These are phyloP conservation scores for Drosophila littoralis DNA, from an alignment of 1,140 invertebrate species.

Conservation along the genomic window DNA sequence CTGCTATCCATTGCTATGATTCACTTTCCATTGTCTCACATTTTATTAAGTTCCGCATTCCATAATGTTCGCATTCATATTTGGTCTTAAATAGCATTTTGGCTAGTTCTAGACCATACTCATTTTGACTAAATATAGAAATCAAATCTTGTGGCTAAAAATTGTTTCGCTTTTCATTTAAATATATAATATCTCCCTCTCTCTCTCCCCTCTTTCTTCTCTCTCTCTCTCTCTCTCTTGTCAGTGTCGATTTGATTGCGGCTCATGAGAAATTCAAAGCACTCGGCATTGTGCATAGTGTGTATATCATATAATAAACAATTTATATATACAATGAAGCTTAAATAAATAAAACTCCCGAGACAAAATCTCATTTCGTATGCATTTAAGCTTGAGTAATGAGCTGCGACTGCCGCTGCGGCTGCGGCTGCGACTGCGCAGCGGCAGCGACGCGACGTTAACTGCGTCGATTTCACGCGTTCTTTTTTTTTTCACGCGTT, in stretches of 20 bases:
- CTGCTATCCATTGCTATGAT: background rate
- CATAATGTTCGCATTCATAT: background rate
- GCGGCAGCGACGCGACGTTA: slow-evolving; percentile 6
- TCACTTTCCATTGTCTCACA: slow-evolving; percentile 4
- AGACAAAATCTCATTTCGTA: slow-evolving; percentile 69
- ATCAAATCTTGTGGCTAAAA: background rate
- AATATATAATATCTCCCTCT: background rate
- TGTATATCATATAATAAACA: slow-evolving; percentile 58
- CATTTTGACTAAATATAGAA: background rate
- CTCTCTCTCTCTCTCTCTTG: too few relatives aligned
- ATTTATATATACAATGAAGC: slow-evolving; percentile 56
- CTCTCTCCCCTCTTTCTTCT: too few relatives aligned
- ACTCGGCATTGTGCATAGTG: slow-evolving; percentile 33
- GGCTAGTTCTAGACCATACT: background rate
- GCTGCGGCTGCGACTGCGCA: slow-evolving; percentile 14
- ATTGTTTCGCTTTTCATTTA: slow-evolving; percentile 15
- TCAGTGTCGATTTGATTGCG: slow-evolving; percentile 12
- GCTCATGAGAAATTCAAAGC: slow-evolving; percentile 48
- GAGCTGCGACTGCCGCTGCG: slow-evolving; percentile 37
- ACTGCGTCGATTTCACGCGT: slow-evolving; percentile 31
- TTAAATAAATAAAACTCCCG: slow-evolving; percentile 63
- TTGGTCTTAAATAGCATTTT: background rate
- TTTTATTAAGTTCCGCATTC: background rate
- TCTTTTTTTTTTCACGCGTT: slow-evolving; percentile 38
- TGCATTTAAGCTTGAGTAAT: slow-evolving; percentile 79